Conservation (phyloP, 2,888 invertebrate species). For the Melanostoma scalare region DNA sequence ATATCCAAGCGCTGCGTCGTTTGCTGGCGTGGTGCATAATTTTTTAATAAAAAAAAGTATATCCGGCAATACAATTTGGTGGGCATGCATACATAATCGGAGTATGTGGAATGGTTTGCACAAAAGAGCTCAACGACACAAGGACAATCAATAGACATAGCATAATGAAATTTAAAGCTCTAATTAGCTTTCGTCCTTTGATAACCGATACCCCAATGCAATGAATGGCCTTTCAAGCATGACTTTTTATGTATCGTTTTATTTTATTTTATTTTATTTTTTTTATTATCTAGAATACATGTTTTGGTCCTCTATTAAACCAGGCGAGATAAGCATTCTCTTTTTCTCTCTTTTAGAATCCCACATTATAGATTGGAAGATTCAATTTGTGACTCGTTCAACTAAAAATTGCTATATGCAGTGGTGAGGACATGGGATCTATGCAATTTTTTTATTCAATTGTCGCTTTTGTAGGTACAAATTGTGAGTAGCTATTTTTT, state of each 20-base stretch:
- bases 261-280: too few species aligned
- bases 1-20: neutral
- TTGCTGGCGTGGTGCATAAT: neutral
- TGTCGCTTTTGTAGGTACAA: slow-evolving; percentile 49
- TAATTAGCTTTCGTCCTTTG: slow-evolving; percentile 48
- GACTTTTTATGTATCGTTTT: slow-evolving; percentile 3
- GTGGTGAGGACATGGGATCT: slow-evolving; percentile 57
- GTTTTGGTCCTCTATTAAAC: too few species aligned
- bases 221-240: slow-evolving; percentile 1
- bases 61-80: neutral
- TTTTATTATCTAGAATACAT: too few species aligned
- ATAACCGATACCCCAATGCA: slow-evolving; percentile 9
- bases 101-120: slow-evolving; percentile 10
- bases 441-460: slow-evolving; percentile 64
- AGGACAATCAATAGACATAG: slow-evolving; percentile 44
- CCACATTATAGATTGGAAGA: slow-evolving; percentile 38
- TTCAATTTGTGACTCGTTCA: slow-evolving; percentile 65
- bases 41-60: neutral
- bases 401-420: slow-evolving; percentile 46
- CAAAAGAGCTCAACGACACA: slow-evolving; percentile 10
- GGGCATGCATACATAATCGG: too few species aligned
- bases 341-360: slow-evolving; percentile 42
- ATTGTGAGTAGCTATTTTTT: neutral
- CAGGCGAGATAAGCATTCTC: neutral
- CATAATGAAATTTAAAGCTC: slow-evolving; percentile 64